Percentiles rank a stretch among this genome's conserved stretches.
phyloP scores from a whole-genome alignment of 35 echinoderm and acorn worm genomes.

The Diadema setosum region DNA sequence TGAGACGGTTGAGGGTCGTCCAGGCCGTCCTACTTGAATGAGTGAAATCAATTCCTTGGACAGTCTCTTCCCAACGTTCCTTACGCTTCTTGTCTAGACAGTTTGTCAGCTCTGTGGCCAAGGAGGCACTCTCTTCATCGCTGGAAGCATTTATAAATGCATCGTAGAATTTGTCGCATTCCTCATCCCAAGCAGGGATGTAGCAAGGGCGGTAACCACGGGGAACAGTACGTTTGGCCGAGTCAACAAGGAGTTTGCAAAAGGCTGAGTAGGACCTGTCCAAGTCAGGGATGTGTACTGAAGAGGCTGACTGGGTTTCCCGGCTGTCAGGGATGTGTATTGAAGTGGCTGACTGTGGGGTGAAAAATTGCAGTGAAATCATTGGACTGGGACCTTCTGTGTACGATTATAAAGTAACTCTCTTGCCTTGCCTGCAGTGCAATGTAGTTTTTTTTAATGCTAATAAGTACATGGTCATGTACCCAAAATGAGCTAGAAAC shows the following conservation, averaged over 20 bases:
- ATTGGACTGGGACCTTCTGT: no score
- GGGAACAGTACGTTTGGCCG: not conserved
- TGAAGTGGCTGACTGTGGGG: no score
- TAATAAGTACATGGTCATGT: no score
- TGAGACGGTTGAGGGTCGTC: not conserved
- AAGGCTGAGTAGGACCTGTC: not conserved
- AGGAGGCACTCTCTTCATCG: not conserved
- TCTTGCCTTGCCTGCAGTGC: no score
- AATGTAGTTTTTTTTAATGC: no score
- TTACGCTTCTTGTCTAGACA: not conserved
- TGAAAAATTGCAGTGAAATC: no score
- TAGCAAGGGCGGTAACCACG: not conserved
- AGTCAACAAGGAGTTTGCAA: not conserved
- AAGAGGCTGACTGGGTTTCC: no score
- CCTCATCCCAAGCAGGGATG: conserved; percentile 34
- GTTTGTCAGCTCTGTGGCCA: not conserved
- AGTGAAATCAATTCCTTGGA: conserved; percentile 3
- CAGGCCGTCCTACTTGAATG: not conserved
- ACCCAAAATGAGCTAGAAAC: no score
- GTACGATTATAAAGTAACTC: no score
- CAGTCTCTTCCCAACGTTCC: conserved; percentile 19
- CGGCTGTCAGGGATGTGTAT: no score
- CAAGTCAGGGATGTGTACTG: no score
- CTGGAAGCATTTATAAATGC: not conserved
- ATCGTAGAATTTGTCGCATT: not conserved